These are phyloP conservation scores for Polymixis flavicincta DNA, from an alignment of 2,888 invertebrate species.

Conservation along the genomic window DNA sequence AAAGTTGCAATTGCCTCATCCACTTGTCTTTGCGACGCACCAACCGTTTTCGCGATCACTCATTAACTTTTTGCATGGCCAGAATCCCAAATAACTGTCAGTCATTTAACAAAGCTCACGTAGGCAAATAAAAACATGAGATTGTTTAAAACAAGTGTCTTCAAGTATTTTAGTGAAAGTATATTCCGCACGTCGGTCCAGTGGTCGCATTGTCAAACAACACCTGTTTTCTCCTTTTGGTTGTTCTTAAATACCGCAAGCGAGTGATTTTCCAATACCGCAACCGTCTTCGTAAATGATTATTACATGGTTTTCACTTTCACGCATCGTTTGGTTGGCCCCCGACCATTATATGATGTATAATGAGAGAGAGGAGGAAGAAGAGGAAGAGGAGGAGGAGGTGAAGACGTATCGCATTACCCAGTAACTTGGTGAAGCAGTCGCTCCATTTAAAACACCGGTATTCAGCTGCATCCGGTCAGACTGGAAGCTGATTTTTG, in stretches of 20 bases:
- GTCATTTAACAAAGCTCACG: constrained; percentile 50
- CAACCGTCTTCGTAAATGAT: constrained; percentile 68
- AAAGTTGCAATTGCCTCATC: constrained; percentile 14
- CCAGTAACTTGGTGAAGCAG: not conserved
- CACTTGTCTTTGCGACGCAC: not conserved
- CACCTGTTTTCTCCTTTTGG: constrained; percentile 69
- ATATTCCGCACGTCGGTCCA: constrained; percentile 37
- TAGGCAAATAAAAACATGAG: constrained; percentile 51
- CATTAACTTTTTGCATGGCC: constrained; percentile 39
- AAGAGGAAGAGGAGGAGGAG: too few species aligned
- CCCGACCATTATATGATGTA: constrained; percentile 28
- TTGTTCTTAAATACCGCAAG: constrained; percentile 71
- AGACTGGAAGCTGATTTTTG: not conserved
- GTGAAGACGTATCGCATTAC: too few species aligned
- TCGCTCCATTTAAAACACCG: not conserved
- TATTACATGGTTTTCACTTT: constrained; percentile 75
- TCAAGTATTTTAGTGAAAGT: constrained; percentile 66
- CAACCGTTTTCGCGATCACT: constrained; percentile 14
- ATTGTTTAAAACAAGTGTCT: constrained; percentile 51
- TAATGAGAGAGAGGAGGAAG: constrained; percentile 4
- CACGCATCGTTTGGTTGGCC: constrained; percentile 56
- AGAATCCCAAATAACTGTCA: constrained; percentile 24
- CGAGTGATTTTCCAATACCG: constrained; percentile 71
- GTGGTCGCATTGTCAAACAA: constrained; percentile 54
- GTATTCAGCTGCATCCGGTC: not conserved